Conservation (phyloP, 2,888 invertebrate species). For the Drosophila koepferae region DNA sequence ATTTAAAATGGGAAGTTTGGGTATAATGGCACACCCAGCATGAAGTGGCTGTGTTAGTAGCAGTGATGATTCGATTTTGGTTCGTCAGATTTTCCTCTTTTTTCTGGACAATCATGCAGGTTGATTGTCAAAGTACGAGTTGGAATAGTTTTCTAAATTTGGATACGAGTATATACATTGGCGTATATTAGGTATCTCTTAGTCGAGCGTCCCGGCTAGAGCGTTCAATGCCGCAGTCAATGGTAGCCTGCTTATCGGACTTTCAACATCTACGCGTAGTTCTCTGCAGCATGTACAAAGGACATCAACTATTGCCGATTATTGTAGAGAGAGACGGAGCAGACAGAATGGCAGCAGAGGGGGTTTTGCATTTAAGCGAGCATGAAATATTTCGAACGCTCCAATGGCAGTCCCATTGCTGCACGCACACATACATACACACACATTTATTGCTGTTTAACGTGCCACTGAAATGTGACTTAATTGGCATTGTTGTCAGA, state of each 20-base stretch:
- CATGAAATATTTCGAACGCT: constrained; percentile 64
- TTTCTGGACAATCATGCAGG: too few species aligned
- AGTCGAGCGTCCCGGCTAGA: neutral
- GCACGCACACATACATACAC: constrained; percentile 33
- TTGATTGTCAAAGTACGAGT: too few species aligned
- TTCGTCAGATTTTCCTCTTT: too few species aligned
- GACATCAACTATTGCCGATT: constrained; percentile 40
- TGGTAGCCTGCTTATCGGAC: constrained; percentile 63
- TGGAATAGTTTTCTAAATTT: too few species aligned
- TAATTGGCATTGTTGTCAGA: constrained; percentile 76
- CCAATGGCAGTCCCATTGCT: constrained; percentile 48
- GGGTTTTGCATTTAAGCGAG: constrained; percentile 37
- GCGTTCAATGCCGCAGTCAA: constrained; percentile 47
- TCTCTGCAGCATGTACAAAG: constrained; percentile 63
- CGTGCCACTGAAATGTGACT: constrained; percentile 78
- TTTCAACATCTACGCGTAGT: constrained; percentile 61
- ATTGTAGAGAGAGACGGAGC: neutral
- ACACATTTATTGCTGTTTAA: constrained; percentile 78
- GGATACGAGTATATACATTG: too few species aligned
- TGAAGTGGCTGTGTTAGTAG: too few species aligned
- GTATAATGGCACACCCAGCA: neutral
- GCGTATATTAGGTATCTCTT: neutral
- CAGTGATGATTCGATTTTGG: too few species aligned
- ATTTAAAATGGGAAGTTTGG: neutral
- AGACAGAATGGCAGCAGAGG: neutral